These are phyloP conservation scores for Dendrolimus punctatus DNA, from an alignment of 1,140 invertebrate genomes.

Conservation along the genomic window DNA sequence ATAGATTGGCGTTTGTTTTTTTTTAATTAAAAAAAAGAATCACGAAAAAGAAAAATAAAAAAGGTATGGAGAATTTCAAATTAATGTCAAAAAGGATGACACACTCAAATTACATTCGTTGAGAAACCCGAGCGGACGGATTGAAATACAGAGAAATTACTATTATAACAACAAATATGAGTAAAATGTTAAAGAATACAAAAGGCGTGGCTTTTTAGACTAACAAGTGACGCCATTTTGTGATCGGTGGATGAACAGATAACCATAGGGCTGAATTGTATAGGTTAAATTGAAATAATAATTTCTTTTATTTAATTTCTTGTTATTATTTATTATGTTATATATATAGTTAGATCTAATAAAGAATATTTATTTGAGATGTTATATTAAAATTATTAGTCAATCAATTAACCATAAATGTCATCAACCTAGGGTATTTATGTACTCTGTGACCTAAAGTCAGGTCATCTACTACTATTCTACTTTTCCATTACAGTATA, in stretches of 20 bases:
- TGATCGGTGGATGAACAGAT: conserved; percentile 5
- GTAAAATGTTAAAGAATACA: conserved; percentile 1
- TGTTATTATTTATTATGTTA: background rate
- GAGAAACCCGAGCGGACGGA: background rate
- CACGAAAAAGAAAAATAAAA: conserved; percentile 31
- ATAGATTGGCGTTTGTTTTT: conserved; percentile 42
- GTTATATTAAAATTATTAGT: too few relatives aligned
- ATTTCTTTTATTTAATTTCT: background rate
- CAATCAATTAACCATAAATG: too few relatives aligned
- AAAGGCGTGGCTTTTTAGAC: conserved; percentile 11
- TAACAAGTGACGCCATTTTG: conserved; percentile 16
- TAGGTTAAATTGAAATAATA: background rate
- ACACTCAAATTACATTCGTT: conserved; percentile 3
- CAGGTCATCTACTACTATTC: too few relatives aligned
- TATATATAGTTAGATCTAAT: too few relatives aligned
- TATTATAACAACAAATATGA: background rate
- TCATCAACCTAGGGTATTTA: too few relatives aligned
- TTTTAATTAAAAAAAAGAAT: conserved; percentile 37
- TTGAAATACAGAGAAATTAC: conserved; percentile 6
- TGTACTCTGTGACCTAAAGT: too few relatives aligned
- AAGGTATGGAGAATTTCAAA: conserved; percentile 20
- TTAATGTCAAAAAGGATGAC: conserved; percentile 9
- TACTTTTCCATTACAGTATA: too few relatives aligned
- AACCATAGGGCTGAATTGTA: background rate
- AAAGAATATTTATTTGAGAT: too few relatives aligned